Percentiles rank a stretch among this genome's conserved stretches.
Evolutionary conservation across 2,113 vertebrate species (phyloP).

Genomic region (Hypanus sabinus): DNA sequence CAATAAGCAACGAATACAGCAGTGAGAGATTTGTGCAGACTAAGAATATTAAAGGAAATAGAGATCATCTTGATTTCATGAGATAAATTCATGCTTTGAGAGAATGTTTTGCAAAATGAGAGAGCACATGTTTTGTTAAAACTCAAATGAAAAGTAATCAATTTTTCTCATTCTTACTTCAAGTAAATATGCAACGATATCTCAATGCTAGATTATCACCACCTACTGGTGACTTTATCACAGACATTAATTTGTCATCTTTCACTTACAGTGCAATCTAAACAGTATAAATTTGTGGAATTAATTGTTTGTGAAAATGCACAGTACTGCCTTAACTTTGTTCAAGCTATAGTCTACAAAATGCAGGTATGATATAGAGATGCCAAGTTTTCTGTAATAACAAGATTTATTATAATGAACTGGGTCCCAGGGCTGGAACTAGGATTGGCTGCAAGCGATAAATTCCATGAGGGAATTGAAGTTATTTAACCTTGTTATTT

Average conservation of each 20-base stretch:
- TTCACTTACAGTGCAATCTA: neutral
- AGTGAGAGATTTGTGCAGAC: neutral
- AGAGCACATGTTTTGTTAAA: neutral
- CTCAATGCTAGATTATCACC: neutral
- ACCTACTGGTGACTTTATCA: neutral
- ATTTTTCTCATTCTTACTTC: neutral
- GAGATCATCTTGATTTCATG: neutral
- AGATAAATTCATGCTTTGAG: neutral
- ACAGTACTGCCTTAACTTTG: neutral
- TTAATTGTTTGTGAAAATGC: neutral
- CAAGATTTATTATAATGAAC: neutral
- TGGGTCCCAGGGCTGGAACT: neutral
- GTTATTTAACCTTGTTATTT: neutral
- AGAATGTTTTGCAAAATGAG: neutral
- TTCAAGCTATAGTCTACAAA: neutral
- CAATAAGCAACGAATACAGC: neutral
- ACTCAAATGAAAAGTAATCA: neutral
- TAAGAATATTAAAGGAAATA: neutral
- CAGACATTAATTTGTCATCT: neutral
- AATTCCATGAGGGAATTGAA: neutral
- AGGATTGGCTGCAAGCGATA: neutral
- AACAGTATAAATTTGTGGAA: neutral
- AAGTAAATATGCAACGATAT: neutral
- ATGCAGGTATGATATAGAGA: neutral
- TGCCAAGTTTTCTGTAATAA: neutral